Evolutionary conservation across 2,797 vertebrate genomes (phyloP).

Genomic region (Hoplostethus atlanticus): DNA sequence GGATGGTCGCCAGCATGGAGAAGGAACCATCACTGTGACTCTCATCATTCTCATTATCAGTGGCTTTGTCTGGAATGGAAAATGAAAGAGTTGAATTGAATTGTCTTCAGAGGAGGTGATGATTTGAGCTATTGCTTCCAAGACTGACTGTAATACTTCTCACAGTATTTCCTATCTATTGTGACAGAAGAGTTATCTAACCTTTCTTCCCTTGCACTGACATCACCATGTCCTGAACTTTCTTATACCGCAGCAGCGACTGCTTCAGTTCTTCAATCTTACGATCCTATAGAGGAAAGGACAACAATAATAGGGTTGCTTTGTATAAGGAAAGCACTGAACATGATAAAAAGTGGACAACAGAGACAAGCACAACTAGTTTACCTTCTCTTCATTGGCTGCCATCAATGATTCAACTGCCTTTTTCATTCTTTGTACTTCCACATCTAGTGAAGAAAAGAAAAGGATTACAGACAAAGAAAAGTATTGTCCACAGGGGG

Average conservation of each 20-base stretch:
- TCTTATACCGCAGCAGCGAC: slow-evolving; percentile 93
- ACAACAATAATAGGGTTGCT: neutral
- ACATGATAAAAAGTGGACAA: neutral
- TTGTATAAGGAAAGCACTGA: neutral
- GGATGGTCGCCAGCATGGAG: slow-evolving; percentile 71
- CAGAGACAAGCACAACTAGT: neutral
- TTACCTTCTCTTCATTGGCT: slow-evolving; percentile 98
- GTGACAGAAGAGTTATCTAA: slow-evolving; percentile 46
- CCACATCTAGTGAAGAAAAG: slow-evolving; percentile 87
- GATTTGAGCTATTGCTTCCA: neutral
- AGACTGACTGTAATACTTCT: neutral
- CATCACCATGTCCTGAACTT: slow-evolving; percentile 94
- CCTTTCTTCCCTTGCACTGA: slow-evolving; percentile 92
- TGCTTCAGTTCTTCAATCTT: slow-evolving; percentile 98
- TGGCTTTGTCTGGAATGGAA: slow-evolving; percentile 78
- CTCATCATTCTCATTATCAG: slow-evolving; percentile 86
- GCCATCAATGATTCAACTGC: slow-evolving; percentile 96
- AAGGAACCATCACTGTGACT: slow-evolving; percentile 82
- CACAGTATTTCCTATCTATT: neutral
- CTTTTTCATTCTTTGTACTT: slow-evolving; percentile 98
- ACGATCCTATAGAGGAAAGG: slow-evolving; percentile 85
- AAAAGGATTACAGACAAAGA: slow-evolving; percentile 17
- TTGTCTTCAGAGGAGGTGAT: neutral
- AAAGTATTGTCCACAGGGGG: neutral
- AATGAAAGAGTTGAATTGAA: slow-evolving; percentile 3